A percentile compares a stretch with the other conserved stretches of the same genome.
Evolutionary conservation across 2,797 vertebrate species (phyloP).

Genomic region (Loriculus beryllinus): DNA sequence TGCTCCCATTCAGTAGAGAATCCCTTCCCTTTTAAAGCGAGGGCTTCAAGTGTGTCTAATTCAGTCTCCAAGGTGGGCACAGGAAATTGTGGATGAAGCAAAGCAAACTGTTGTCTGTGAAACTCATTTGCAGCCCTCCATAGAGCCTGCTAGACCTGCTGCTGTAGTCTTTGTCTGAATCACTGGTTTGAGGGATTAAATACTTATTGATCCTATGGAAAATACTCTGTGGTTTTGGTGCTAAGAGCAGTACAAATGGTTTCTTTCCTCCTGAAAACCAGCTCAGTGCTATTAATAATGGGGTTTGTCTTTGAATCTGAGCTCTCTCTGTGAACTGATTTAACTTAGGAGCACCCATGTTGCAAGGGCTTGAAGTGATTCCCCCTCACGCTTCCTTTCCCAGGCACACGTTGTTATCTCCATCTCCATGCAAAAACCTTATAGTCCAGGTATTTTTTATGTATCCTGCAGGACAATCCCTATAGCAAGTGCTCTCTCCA

Average conservation of each 20-base stretch:
- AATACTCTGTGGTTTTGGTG: background rate
- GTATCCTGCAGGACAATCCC: background rate
- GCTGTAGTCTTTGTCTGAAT: background rate
- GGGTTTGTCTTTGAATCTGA: background rate
- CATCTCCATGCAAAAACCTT: background rate
- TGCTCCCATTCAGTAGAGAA: constrained; percentile 77
- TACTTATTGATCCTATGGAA: background rate
- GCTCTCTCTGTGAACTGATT: background rate
- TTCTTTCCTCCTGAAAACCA: background rate
- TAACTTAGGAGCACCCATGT: background rate
- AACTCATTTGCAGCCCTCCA: background rate
- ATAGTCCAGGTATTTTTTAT: background rate
- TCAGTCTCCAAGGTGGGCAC: constrained; percentile 21
- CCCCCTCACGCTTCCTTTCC: background rate
- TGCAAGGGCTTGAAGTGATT: background rate
- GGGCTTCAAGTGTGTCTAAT: constrained; percentile 18
- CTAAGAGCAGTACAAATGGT: background rate
- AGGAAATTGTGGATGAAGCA: constrained; percentile 11
- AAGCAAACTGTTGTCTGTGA: background rate
- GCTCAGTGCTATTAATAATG: background rate
- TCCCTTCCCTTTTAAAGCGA: constrained; percentile 62
- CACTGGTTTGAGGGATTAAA: background rate
- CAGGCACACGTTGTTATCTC: background rate
- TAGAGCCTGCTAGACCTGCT: background rate
- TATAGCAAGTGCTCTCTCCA: background rate